phyloP scores from a whole-genome alignment of 2,888 invertebrate species.

The Ophioninae sp. region DNA sequence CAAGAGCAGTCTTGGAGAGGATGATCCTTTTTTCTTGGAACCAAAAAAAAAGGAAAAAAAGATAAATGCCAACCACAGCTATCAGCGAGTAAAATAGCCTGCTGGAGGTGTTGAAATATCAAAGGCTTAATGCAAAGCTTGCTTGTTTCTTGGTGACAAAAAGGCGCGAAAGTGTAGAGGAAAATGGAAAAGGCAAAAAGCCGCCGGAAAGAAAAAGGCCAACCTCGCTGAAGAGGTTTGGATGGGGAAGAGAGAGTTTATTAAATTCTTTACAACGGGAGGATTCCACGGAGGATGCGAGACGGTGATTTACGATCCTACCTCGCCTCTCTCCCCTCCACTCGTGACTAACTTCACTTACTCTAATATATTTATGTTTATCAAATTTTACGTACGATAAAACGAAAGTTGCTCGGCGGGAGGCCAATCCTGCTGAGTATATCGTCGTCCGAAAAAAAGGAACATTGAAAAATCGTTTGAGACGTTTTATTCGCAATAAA shows the following conservation, averaged over 20 bases:
- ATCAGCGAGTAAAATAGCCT: conserved; percentile 44
- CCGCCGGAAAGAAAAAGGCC: conserved; percentile 36
- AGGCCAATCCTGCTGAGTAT: too few species aligned
- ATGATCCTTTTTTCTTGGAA: conserved; percentile 1
- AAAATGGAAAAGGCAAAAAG: conserved; percentile 33
- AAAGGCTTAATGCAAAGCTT: conserved; percentile 61
- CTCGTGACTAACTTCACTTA: conserved; percentile 41
- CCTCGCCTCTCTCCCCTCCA: conserved; percentile 43
- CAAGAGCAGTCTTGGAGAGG: conserved; percentile 13
- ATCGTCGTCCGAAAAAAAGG: too few species aligned
- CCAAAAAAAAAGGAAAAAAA: not conserved
- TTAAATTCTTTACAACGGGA: conserved; percentile 64
- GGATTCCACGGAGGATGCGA: conserved; percentile 35
- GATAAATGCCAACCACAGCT: conserved; percentile 24
- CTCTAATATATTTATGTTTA: conserved; percentile 25
- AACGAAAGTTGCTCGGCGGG: not conserved
- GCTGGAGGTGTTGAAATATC: conserved; percentile 59
- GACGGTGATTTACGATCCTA: conserved; percentile 60
- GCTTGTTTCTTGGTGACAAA: conserved; percentile 29
- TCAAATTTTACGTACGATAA: not conserved
- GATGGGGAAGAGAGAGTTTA: conserved; percentile 56
- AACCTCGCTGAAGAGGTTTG: conserved; percentile 38
- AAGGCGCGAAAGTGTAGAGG: not conserved
- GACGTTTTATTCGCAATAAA: too few species aligned
- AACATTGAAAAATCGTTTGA: too few species aligned